These are phyloP conservation scores for Miniopterus natalensis DNA, from an alignment of 2,113 vertebrate species.

Conservation along the genomic window DNA sequence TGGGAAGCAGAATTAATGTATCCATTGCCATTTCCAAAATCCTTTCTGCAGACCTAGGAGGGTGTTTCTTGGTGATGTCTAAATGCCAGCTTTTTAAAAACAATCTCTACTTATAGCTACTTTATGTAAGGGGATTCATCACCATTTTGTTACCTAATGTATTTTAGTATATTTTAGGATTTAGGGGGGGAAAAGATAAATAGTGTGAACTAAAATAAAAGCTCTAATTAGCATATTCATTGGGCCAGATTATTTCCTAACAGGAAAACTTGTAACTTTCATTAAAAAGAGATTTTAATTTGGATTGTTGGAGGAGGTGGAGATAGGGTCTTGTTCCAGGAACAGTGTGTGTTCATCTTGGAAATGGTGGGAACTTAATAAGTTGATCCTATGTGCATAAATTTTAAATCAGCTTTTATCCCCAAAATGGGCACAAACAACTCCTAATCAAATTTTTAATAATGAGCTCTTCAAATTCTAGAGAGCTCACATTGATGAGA, in stretches of 20 bases:
- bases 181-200: slow-evolving; percentile 44
- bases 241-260: slow-evolving; percentile 47
- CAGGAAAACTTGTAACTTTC: slow-evolving; percentile 1
- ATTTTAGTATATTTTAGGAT: slow-evolving; percentile 66
- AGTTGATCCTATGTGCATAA: background rate
- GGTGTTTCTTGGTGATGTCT: slow-evolving; percentile 53
- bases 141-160: slow-evolving; percentile 57
- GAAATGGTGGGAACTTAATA: background rate
- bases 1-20: slow-evolving; percentile 70
- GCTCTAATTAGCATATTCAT: slow-evolving; percentile 60
- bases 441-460: slow-evolving; percentile 26
- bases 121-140: slow-evolving; percentile 64
- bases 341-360: background rate
- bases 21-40: slow-evolving; percentile 54
- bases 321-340: background rate
- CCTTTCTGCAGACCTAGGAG: slow-evolving; percentile 10
- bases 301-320: background rate
- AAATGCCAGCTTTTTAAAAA: slow-evolving; percentile 57
- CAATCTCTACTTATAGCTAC: slow-evolving; percentile 60
- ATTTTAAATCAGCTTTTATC: slow-evolving; percentile 8
- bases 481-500: background rate
- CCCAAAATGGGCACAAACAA: background rate
- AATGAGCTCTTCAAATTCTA: slow-evolving; percentile 5
- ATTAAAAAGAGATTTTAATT: slow-evolving; percentile 46
- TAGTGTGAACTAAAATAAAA: slow-evolving; percentile 50